Percentiles rank a stretch among this genome's conserved stretches.
phyloP scores from a whole-genome alignment of 2,113 vertebrate genomes.

The Myiagra hebetior region DNA sequence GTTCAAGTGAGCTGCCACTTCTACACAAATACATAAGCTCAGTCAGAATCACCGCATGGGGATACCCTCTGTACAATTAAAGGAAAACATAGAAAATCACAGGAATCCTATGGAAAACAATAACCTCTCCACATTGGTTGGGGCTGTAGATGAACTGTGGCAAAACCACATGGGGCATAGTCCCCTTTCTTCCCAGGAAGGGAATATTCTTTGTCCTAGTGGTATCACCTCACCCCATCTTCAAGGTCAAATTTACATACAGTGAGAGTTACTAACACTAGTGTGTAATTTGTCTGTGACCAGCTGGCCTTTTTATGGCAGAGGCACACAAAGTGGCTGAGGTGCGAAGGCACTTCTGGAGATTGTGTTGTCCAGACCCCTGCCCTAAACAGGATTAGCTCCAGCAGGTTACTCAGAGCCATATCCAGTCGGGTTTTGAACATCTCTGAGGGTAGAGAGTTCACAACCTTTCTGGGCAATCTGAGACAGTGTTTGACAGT shows the following conservation, averaged over 20 bases:
- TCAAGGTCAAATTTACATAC: neutral
- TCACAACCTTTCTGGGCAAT: neutral
- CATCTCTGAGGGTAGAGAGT: neutral
- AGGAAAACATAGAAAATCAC: neutral
- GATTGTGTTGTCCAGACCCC: too few relatives aligned
- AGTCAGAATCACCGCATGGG: neutral
- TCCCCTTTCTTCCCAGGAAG: neutral
- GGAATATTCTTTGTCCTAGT: neutral
- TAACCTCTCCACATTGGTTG: neutral
- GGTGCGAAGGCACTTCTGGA: neutral
- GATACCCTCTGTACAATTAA: neutral
- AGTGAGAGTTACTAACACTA: neutral
- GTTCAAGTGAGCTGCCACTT: neutral
- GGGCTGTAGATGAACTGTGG: neutral
- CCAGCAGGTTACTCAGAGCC: neutral
- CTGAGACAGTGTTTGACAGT: neutral
- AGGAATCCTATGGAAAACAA: neutral
- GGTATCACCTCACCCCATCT: neutral
- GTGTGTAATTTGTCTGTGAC: neutral
- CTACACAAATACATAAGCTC: neutral
- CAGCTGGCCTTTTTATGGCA: neutral
- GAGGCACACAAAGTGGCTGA: neutral
- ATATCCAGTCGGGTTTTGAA: neutral
- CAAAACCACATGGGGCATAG: rapidly evolving
- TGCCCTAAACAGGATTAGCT: neutral